Evolutionary conservation across 2,888 invertebrate species (phyloP).

Genomic region (Drosophila hawaiiensis): DNA sequence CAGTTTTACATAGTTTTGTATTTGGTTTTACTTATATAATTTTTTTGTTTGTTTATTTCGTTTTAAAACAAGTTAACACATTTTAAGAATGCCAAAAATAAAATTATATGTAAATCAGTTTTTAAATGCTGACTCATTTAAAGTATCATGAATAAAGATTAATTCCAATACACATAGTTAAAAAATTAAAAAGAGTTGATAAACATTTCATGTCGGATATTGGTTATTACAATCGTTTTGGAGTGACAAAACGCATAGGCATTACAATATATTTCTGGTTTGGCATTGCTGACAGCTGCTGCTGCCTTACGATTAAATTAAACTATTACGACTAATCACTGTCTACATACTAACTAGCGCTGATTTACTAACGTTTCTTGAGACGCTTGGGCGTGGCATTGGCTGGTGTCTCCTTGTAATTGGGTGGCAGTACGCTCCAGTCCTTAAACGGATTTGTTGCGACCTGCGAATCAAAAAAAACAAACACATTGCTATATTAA

Average conservation of each 20-base stretch:
- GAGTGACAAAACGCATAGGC: conserved; percentile 56
- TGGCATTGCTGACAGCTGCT: conserved; percentile 53
- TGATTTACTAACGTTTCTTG: conserved; percentile 84
- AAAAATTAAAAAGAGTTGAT: conserved; percentile 36
- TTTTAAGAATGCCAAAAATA: conserved; percentile 51
- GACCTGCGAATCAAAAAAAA: conserved; percentile 73
- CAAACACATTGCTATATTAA: neutral
- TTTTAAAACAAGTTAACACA: conserved; percentile 71
- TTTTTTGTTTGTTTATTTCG: conserved; percentile 21
- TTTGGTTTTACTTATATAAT: conserved; percentile 23
- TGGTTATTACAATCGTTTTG: conserved; percentile 47
- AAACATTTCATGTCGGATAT: conserved; percentile 12
- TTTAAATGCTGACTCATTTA: conserved; percentile 47
- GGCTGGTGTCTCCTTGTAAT: conserved; percentile 81
- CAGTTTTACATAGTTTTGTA: conserved; percentile 45
- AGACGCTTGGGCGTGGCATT: conserved; percentile 84
- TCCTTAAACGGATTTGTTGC: conserved; percentile 89
- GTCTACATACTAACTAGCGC: conserved; percentile 48
- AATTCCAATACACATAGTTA: conserved; percentile 10
- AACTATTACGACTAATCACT: conserved; percentile 52
- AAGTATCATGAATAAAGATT: conserved; percentile 26
- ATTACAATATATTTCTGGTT: conserved; percentile 39
- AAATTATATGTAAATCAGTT: conserved; percentile 45
- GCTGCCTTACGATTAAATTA: conserved; percentile 38
- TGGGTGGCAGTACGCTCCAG: conserved; percentile 86